phyloP scores from a whole-genome alignment of 2,797 vertebrate species.

The Chaetophractus vellerosus region DNA sequence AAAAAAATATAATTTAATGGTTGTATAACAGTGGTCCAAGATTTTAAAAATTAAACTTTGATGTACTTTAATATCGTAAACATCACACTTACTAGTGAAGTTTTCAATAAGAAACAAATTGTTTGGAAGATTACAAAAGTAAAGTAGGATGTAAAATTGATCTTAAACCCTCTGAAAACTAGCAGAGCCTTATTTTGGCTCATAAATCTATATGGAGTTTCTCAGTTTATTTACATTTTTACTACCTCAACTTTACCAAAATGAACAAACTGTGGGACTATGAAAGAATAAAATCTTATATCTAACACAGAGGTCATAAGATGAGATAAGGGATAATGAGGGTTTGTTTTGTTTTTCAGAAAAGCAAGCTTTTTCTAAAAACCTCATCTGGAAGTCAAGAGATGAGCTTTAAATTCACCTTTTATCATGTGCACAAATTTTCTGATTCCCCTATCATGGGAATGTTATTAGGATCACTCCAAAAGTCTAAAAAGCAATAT shows the following conservation, averaged over 20 bases:
- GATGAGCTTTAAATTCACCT: conserved; percentile 58
- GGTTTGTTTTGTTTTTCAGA: conserved; percentile 14
- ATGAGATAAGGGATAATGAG: neutral
- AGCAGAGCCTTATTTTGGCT: conserved; percentile 25
- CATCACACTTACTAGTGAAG: conserved; percentile 31
- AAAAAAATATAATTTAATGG: conserved; percentile 62
- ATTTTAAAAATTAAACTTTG: conserved; percentile 62
- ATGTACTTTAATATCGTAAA: conserved; percentile 26
- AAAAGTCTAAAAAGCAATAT: conserved; percentile 44
- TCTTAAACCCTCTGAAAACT: conserved; percentile 51
- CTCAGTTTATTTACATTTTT: conserved; percentile 50
- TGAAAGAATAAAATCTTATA: conserved; percentile 24
- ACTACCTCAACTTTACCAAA: conserved; percentile 53
- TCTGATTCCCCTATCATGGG: conserved; percentile 1
- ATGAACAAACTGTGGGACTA: conserved; percentile 7
- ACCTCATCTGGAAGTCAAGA: conserved; percentile 45
- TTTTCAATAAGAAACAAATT: conserved; percentile 70
- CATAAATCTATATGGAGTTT: conserved; percentile 37
- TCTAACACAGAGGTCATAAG: neutral
- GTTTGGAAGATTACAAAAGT: conserved; percentile 70
- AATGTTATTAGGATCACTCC: conserved; percentile 22
- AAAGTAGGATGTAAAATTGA: conserved; percentile 67
- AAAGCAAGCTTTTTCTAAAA: conserved; percentile 51
- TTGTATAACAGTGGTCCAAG: conserved; percentile 36
- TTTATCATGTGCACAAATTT: neutral